A percentile compares a stretch with the other conserved stretches of the same genome.
These are phyloP conservation scores for Anomalospiza imberbis DNA, from an alignment of 2,797 vertebrate genomes.

Conservation along the genomic window DNA sequence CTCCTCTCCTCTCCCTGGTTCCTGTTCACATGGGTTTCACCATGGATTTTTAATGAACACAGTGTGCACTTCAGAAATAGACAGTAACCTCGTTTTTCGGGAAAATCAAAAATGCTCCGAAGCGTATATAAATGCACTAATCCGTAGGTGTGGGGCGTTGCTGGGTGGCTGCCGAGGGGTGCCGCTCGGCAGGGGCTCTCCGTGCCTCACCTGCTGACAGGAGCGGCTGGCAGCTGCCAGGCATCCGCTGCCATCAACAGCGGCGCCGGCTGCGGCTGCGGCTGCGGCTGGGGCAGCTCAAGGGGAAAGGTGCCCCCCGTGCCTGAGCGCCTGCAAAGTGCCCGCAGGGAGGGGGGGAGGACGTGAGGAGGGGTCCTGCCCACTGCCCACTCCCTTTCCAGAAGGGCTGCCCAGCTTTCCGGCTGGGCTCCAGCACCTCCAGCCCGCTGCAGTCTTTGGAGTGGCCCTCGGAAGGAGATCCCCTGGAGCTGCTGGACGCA, in stretches of 20 bases:
- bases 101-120: neutral
- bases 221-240: neutral
- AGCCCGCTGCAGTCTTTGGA: rapidly evolving
- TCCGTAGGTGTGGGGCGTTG: rapidly evolving
- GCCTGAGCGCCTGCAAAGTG: neutral
- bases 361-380: neutral
- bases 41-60: neutral
- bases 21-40: neutral
- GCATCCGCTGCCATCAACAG: rapidly evolving
- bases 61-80: neutral
- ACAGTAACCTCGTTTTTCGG: neutral
- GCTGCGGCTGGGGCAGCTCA: neutral
- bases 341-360: neutral
- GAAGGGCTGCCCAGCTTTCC: neutral
- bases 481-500: neutral
- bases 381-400: rapidly evolving
- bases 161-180: neutral
- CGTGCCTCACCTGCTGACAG: neutral
- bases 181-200: neutral
- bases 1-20: rapidly evolving
- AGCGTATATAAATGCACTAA: neutral
- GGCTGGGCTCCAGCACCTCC: neutral
- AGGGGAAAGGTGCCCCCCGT: neutral
- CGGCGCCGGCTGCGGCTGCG: neutral
- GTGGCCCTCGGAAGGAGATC: neutral